Conservation (phyloP, 64 coral and sea anemone genomes). For the Stichodactyla mertensii region DNA sequence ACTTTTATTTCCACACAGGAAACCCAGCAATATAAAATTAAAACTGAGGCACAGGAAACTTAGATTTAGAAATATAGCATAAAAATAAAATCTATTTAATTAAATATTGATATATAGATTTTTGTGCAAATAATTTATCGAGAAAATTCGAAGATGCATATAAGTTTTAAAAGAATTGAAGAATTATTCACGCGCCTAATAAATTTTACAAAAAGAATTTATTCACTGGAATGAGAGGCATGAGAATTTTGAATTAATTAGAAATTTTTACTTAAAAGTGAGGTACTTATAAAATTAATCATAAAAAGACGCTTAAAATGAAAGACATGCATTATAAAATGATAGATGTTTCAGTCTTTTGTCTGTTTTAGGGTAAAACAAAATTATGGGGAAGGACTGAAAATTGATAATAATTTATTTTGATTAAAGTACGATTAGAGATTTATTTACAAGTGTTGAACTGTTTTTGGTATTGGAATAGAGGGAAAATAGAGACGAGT, state of each 20-base stretch:
- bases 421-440: neutral
- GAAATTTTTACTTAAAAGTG: neutral
- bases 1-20: no score
- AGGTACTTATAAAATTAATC: neutral
- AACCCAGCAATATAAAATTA: no score
- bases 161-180: neutral
- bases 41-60: no score
- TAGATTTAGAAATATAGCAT: neutral
- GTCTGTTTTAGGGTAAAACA: neutral
- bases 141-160: neutral
- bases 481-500: no score
- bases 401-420: neutral
- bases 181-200: no score
- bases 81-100: neutral
- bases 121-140: neutral
- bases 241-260: neutral
- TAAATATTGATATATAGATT: neutral
- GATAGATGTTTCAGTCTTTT: no score
- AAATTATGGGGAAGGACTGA: neutral
- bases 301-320: neutral
- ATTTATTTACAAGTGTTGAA: neutral
- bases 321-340: neutral
- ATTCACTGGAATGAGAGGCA: neutral
- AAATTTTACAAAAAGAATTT: neutral
- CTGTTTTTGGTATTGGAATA: no score